Base-by-base conservation (phyloP, 2,797 vertebrate species). In the Micrastur ruficollis region DNA sequence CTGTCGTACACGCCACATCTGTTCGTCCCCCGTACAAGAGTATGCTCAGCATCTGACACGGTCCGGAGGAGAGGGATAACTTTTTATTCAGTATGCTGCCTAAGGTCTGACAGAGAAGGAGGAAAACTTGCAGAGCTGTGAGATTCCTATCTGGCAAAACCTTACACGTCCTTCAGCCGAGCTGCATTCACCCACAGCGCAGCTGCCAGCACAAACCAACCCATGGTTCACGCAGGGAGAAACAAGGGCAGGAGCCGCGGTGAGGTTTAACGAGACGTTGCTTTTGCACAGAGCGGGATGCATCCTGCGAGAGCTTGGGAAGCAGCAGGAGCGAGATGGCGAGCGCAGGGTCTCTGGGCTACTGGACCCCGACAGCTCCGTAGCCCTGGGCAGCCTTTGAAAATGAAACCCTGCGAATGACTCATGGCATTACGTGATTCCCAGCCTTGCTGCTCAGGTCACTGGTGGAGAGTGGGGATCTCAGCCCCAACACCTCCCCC, bases 211-310 rank as follows among this genome's bases (percentile, higher is more conserved):
- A 47, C 15, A 11, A 17, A n/a, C 21, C 13, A 34, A 40, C 12
- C 29, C 12, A 0, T 5, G 4, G 70, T 19, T 36, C 56, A 11
- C 1, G 0, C 0, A 13, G 46, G n/a, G 21, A 47, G 31, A 70
- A 49, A 6, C 1, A 2, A 23, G 66, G 31, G 58, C 63, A 34
- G 75, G 47, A 40, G 74, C 56, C 17, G 16, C 2, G 3, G 11
- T 1, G 3, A 49, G 55, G 38, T 11, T 23, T 2, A 8, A 7
- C 1, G 18, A 47, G 71, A 31, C 1, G 11, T 18, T 73, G 56
- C 22, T 52, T 53, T 52, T 9, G 29, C 20, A 7, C 0, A 1
- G 38, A 31, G 40, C 0, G 5, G 46, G 26, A 21, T 29, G 34
- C 10, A 6, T 38, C 49, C 83, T 16, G 2, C 0, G 1, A 4